These are phyloP conservation scores for Symphodus melops DNA, from an alignment of 2,113 vertebrate species.

Conservation along the genomic window DNA sequence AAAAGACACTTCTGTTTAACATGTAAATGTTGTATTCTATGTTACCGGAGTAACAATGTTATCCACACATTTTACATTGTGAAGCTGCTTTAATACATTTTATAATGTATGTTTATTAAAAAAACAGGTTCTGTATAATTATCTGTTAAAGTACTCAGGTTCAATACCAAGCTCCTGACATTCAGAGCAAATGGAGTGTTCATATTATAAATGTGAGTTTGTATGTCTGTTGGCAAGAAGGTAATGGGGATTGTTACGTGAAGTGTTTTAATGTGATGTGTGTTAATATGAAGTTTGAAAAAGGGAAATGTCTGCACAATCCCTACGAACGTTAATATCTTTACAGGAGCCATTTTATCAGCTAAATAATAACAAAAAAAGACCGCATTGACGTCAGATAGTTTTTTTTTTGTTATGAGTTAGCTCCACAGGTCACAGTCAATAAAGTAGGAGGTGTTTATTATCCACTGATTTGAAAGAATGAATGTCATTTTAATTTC, in stretches of 20 bases:
- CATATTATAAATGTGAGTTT: too few species aligned
- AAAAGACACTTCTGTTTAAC: neutral
- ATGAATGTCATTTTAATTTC: neutral
- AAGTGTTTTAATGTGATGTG: too few species aligned
- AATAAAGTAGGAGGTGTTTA: neutral
- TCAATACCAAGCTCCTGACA: too few species aligned
- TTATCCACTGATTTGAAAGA: neutral
- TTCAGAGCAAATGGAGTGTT: too few species aligned
- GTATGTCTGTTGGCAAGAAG: too few species aligned
- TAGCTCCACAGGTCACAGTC: neutral
- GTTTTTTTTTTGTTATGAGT: neutral
- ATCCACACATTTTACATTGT: neutral
- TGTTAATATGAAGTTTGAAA: neutral
- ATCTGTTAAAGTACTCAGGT: too few species aligned
- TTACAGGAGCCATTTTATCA: neutral
- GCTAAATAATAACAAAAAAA: neutral
- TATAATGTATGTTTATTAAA: too few species aligned
- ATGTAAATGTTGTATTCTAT: neutral
- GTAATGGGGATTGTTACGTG: too few species aligned
- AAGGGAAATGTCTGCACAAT: neutral
- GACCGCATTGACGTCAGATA: neutral
- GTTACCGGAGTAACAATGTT: neutral
- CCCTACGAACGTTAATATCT: too few species aligned
- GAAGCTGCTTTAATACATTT: too few species aligned
- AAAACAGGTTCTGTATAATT: too few species aligned